Base-by-base conservation (phyloP, 2,797 vertebrate genomes). In the Takifugu rubripes region DNA sequence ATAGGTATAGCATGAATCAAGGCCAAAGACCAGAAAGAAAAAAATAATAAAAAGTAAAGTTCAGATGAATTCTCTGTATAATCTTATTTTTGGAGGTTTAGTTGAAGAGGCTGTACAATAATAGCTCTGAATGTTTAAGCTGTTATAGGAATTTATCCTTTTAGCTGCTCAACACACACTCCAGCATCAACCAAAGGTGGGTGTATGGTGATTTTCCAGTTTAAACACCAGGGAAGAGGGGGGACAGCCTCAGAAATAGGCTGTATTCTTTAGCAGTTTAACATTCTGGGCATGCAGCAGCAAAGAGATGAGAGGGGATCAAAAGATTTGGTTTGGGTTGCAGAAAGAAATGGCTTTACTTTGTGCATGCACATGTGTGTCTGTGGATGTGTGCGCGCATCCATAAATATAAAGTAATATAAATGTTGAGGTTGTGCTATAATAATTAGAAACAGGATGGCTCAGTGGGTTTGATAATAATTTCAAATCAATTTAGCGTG, bases 391-490 rank as follows among this genome's bases (percentile, higher is more conserved):
- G 33, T 62, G 17, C 50, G 4, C 33, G 1, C 54, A 15, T 59
- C 9, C 54, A 25, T 21, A 4, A 29, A 57, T 73, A 57, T 74
- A 57, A 75, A 79, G 68, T 81, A 74, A 85, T 82, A 79, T 80
- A 87, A 86, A 74, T 75, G 77, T 84, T 81, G 68, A 78, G 74
- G 77, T 82, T 74, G 66, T 59, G 59, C 78, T 68, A 68, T 83
- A 79, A 88, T 88, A 81, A 85, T 87, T 83, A 85, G 66, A 79
- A 50, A 80, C 82, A 78, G 57, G 64, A 85, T 15, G 77, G 69
- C 88, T 86, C 82, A 86, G 75, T 79, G 74, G 84, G 74, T 86
- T 84, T 85, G 86, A 89, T 87, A 87, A 88, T 84, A 86, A 87
- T 84, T 87, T 87, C 54, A 82, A 88, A 89, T 89, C 84, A 85